Conservation (phyloP, 1,140 invertebrate species). For the Trachelipus rathkii region DNA sequence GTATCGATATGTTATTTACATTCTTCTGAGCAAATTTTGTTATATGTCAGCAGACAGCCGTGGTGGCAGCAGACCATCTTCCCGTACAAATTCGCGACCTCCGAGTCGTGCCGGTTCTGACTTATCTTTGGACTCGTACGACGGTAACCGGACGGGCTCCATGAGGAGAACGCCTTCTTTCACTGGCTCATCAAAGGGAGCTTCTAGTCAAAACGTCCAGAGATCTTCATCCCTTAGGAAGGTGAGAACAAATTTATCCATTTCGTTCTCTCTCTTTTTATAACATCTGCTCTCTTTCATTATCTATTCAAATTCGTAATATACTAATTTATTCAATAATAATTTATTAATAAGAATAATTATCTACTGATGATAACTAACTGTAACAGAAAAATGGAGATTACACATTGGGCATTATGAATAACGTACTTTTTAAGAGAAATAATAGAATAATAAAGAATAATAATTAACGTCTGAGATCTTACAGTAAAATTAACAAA, state of each 20-base stretch:
- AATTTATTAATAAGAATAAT: neutral
- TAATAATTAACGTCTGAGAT: no score
- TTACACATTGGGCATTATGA: neutral
- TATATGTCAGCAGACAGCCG: conserved; percentile 56
- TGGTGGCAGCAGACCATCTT: conserved; percentile 68
- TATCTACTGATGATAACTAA: neutral
- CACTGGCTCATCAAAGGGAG: conserved; percentile 33
- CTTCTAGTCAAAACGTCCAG: conserved; percentile 42
- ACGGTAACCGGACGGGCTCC: conserved; percentile 45
- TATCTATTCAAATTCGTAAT: neutral
- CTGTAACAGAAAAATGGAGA: neutral
- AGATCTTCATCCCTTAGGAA: conserved; percentile 44
- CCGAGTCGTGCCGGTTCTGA: conserved; percentile 89
- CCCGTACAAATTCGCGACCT: conserved; percentile 61
- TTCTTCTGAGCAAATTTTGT: neutral
- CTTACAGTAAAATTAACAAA: no score
- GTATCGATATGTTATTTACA: no score
- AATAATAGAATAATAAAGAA: no score
- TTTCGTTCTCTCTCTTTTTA: neutral
- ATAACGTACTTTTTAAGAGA: neutral
- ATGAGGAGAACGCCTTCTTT: conserved; percentile 43
- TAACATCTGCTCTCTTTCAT: neutral
- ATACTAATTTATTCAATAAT: neutral
- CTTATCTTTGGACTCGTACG: conserved; percentile 68
- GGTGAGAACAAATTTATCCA: conserved; percentile 10